phyloP scores from a whole-genome alignment of 2,113 vertebrate genomes.

The Sphaerodactylus townsendi region DNA sequence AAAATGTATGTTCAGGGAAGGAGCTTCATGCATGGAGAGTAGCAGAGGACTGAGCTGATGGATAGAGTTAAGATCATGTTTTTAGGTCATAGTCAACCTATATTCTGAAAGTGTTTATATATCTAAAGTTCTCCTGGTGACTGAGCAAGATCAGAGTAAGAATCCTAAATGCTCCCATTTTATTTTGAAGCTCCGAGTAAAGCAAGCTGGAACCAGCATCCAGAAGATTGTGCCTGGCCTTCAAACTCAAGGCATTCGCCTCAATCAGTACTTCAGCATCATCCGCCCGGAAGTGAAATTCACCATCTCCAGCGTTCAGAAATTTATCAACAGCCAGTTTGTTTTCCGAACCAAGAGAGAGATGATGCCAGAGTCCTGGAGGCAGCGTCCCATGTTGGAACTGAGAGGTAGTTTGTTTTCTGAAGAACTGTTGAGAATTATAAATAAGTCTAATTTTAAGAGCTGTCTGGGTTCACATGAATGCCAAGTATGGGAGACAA shows the following conservation, averaged over 20 bases:
- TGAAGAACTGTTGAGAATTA: neutral
- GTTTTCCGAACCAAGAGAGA: conserved; percentile 74
- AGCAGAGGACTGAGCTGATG: neutral
- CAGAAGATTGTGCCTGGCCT: conserved; percentile 78
- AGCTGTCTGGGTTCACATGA: conserved; percentile 3
- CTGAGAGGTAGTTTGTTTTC: conserved; percentile 64
- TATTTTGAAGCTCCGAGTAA: conserved; percentile 71
- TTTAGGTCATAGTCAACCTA: neutral
- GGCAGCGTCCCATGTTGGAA: conserved; percentile 73
- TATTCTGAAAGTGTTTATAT: neutral
- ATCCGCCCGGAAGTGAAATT: conserved; percentile 74
- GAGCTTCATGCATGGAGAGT: too few species aligned
- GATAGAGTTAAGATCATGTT: neutral
- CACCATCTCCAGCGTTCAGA: conserved; percentile 74
- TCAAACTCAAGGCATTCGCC: conserved; percentile 70
- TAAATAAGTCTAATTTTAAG: conserved; percentile 1
- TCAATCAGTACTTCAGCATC: conserved; percentile 76
- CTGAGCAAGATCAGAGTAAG: neutral
- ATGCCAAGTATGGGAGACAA: neutral
- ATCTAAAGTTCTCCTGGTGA: neutral
- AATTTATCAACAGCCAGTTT: conserved; percentile 80
- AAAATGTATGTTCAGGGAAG: too few species aligned
- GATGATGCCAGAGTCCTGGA: conserved; percentile 74
- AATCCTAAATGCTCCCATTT: conserved; percentile 1
- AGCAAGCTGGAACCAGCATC: conserved; percentile 74